Conservation (phyloP, 2,888 invertebrate genomes). For the Epirrhoe tristata region DNA sequence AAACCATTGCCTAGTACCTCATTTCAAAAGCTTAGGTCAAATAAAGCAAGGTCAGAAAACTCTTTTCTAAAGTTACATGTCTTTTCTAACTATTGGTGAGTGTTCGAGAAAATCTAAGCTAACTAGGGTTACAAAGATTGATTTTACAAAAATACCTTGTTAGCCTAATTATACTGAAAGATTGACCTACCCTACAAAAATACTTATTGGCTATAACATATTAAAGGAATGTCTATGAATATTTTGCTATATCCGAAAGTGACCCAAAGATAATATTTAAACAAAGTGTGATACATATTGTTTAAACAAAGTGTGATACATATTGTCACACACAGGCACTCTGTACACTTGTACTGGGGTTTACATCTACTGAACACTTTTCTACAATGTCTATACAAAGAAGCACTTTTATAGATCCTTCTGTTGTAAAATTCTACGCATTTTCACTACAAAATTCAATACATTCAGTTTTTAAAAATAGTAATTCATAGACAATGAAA, state of each 20-base stretch:
- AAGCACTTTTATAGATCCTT: conserved; percentile 77
- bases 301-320: conserved; percentile 63
- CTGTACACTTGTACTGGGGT: conserved; percentile 68
- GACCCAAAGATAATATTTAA: conserved; percentile 21
- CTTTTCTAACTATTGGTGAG: conserved; percentile 8
- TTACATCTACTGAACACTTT: conserved; percentile 76
- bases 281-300: too few relatives aligned
- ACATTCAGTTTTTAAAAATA: background rate
- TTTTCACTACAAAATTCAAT: too few relatives aligned
- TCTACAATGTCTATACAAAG: conserved; percentile 63
- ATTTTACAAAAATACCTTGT: conserved; percentile 20
- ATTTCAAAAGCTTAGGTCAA: conserved; percentile 17
- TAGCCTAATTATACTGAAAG: conserved; percentile 10
- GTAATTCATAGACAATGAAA: background rate
- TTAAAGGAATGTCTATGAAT: conserved; percentile 18
- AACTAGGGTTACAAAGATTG: conserved; percentile 15
- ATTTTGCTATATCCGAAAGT: conserved; percentile 42
- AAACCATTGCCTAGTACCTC: conserved; percentile 14
- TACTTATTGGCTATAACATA: background rate
- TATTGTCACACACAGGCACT: conserved; percentile 83
- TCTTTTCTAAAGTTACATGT: conserved; percentile 3
- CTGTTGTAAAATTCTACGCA: background rate
- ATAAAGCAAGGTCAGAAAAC: conserved; percentile 23
- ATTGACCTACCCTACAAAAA: conserved; percentile 13
- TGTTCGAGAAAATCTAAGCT: conserved; percentile 17